These are phyloP conservation scores for Drosophila anomalata DNA, from an alignment of 2,888 invertebrate genomes.

Conservation along the genomic window DNA sequence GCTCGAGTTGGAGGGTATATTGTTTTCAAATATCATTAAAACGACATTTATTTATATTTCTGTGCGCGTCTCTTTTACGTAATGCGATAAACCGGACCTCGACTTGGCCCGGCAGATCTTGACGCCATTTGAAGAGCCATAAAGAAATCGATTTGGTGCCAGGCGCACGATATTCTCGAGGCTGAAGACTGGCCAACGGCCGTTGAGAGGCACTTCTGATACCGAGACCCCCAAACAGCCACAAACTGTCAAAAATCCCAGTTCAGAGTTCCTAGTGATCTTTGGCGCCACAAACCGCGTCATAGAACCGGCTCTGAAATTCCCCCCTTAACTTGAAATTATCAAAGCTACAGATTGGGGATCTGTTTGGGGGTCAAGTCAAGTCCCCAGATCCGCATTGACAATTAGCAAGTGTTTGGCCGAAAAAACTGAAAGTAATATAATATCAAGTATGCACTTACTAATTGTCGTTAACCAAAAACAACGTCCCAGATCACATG, in stretches of 20 bases:
- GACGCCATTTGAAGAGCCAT: slow-evolving; percentile 46
- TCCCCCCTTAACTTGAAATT: slow-evolving; percentile 23
- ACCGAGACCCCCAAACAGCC: slow-evolving; percentile 16
- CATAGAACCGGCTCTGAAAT: slow-evolving; percentile 49
- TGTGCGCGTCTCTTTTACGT: slow-evolving; percentile 58
- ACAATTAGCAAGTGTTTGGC: slow-evolving; percentile 62
- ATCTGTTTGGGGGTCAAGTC: slow-evolving; percentile 19
- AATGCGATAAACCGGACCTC: slow-evolving; percentile 70
- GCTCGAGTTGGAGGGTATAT: slow-evolving; percentile 21
- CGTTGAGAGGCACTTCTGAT: slow-evolving; percentile 34
- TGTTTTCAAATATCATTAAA: slow-evolving; percentile 56
- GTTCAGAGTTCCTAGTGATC: slow-evolving; percentile 41
- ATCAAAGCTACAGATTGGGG: background rate
- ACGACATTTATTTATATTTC: slow-evolving; percentile 45
- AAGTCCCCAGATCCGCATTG: slow-evolving; percentile 53
- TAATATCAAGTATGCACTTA: slow-evolving; percentile 56
- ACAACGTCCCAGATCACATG: slow-evolving; percentile 65
- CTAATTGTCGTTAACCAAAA: slow-evolving; percentile 48
- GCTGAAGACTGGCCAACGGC: slow-evolving; percentile 42
- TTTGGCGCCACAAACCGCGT: slow-evolving; percentile 44
- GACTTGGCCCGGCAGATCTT: slow-evolving; percentile 37
- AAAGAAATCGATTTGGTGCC: slow-evolving; percentile 60
- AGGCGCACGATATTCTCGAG: slow-evolving; percentile 54
- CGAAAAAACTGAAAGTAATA: slow-evolving; percentile 31
- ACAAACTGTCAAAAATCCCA: slow-evolving; percentile 25